Conservation (phyloP, 2,113 vertebrate species). For the Neogale vison region DNA sequence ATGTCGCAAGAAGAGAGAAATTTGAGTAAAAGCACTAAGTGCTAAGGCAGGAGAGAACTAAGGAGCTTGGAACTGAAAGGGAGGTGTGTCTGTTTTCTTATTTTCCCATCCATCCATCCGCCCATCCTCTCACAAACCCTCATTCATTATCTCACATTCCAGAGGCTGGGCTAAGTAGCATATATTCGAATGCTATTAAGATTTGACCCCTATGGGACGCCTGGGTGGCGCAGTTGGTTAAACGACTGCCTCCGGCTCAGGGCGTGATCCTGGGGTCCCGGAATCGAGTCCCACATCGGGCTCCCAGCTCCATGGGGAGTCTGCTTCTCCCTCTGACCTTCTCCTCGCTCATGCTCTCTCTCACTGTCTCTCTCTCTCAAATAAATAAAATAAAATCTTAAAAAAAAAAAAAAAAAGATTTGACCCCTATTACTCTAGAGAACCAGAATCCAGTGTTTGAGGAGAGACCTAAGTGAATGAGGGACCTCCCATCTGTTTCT, state of each 20-base stretch:
- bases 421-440: not conserved
- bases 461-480: not conserved
- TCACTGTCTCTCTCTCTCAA: too few species aligned
- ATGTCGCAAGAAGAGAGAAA: not conserved
- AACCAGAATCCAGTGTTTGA: not conserved
- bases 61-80: not conserved
- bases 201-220: not conserved
- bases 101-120: not conserved
- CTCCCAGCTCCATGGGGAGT: too few species aligned
- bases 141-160: conserved; percentile 8
- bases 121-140: not conserved
- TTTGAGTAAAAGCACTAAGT: not conserved
- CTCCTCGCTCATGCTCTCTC: too few species aligned
- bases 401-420: too few species aligned
- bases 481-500: not conserved
- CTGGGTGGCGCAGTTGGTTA: too few species aligned
- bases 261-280: too few species aligned
- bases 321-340: too few species aligned
- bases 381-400: too few species aligned
- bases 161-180: not conserved
- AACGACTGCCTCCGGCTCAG: too few species aligned
- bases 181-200: not conserved
- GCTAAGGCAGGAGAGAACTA: not conserved
- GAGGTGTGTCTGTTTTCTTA: not conserved
- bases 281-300: too few species aligned